Conservation (phyloP, 2,113 vertebrate genomes). For the Excalfactoria chinensis region DNA sequence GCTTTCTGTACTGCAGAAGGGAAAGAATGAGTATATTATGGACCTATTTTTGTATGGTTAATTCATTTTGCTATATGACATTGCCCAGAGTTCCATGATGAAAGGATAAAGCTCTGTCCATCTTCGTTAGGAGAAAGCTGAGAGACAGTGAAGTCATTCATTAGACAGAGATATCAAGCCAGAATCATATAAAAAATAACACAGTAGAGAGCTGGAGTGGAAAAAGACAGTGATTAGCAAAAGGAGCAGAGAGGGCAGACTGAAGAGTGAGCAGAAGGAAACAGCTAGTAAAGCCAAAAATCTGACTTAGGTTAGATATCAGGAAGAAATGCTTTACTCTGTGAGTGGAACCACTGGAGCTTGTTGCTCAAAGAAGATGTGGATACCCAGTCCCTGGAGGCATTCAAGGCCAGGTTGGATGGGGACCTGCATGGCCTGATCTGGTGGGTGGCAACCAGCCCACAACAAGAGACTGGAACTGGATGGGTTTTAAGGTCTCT, state of each 20-base stretch:
- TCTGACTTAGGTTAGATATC: too few species aligned
- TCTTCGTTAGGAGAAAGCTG: conserved; percentile 3
- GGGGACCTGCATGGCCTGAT: too few species aligned
- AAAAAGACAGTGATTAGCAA: background rate
- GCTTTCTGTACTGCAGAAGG: background rate
- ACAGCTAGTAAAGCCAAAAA: background rate
- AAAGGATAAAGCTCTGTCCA: background rate
- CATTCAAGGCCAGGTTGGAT: too few species aligned
- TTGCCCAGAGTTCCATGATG: background rate
- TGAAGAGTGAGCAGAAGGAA: background rate
- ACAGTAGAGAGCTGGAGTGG: background rate
- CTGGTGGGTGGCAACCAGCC: too few species aligned
- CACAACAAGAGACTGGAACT: too few species aligned
- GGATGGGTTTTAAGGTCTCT: too few species aligned
- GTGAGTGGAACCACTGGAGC: too few species aligned
- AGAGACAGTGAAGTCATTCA: background rate
- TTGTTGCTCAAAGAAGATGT: too few species aligned
- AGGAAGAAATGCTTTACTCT: too few species aligned
- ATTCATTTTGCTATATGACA: background rate
- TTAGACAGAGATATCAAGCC: background rate
- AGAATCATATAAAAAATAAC: background rate
- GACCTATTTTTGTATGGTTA: background rate
- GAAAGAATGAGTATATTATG: background rate
- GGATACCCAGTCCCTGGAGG: too few species aligned
- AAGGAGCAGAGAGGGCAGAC: background rate